These are phyloP conservation scores for Temnothorax curvispinosus DNA, from an alignment of 1,140 invertebrate genomes.

Conservation along the genomic window DNA sequence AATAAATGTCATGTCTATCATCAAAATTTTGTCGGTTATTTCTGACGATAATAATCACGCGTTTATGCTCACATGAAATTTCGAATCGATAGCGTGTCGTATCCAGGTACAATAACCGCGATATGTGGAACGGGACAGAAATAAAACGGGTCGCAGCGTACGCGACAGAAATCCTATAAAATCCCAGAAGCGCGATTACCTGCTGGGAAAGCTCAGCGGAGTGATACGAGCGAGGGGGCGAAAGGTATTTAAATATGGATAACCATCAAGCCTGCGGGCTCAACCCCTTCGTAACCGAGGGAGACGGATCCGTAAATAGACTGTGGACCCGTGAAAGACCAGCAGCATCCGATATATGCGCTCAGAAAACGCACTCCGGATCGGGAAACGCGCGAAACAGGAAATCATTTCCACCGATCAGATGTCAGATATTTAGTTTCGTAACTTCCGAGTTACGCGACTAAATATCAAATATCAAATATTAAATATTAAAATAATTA, in stretches of 20 bases:
- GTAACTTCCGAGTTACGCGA: background rate
- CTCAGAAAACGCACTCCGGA: background rate
- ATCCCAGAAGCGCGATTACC: constrained; percentile 53
- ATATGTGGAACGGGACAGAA: constrained; percentile 28
- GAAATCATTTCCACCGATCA: background rate
- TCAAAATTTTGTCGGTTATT: background rate
- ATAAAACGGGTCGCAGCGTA: constrained; percentile 17
- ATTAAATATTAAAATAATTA: constrained; percentile 5
- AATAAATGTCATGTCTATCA: background rate
- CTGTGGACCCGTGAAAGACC: constrained; percentile 49
- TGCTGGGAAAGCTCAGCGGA: constrained; percentile 49
- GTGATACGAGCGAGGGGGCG: constrained; percentile 42
- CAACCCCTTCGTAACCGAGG: constrained; percentile 56
- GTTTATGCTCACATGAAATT: background rate
- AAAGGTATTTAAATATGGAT: constrained; percentile 66
- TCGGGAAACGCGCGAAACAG: background rate
- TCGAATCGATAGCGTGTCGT: constrained; percentile 14
- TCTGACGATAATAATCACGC: background rate
- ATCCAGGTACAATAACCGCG: constrained; percentile 40
- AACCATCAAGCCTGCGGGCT: constrained; percentile 18
- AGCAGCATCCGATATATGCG: constrained; percentile 2
- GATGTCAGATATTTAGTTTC: too few species aligned
- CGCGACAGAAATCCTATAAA: constrained; percentile 55
- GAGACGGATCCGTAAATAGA: constrained; percentile 50
- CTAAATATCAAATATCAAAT: background rate